Evolutionary conservation across 1,140 invertebrate genomes (phyloP).

Genomic region (Acromyrmex heyeri): DNA sequence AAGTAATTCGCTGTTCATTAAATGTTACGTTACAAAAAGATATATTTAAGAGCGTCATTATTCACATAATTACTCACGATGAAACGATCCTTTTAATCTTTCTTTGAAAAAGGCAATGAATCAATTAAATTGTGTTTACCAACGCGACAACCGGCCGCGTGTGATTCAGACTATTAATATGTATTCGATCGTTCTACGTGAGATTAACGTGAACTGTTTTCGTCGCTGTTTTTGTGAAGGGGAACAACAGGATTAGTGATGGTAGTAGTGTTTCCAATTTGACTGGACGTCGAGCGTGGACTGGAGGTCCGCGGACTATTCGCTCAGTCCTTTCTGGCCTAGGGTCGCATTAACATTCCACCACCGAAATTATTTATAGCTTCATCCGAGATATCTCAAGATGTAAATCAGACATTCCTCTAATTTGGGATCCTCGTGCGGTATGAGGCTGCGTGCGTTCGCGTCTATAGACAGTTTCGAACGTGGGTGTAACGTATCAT

Average conservation of each 20-base stretch:
- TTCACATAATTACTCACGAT: background rate
- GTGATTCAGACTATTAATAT: conserved; percentile 18
- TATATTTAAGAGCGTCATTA: background rate
- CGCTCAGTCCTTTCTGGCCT: conserved; percentile 76
- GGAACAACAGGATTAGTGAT: conserved; percentile 31
- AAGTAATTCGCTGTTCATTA: background rate
- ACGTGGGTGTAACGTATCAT: conserved; percentile 67
- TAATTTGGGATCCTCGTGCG: conserved; percentile 79
- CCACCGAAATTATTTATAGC: conserved; percentile 84
- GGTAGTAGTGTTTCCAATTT: conserved; percentile 72
- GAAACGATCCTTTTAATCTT: too few species aligned
- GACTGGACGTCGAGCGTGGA: conserved; percentile 70
- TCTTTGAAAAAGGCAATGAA: background rate
- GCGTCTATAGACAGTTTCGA: conserved; percentile 60
- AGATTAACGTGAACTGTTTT: conserved; percentile 14
- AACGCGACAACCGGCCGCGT: background rate
- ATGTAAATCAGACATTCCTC: conserved; percentile 84
- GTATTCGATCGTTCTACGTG: conserved; percentile 30
- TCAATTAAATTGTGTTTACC: conserved; percentile 4
- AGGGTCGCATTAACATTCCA: conserved; percentile 83
- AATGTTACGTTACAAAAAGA: background rate
- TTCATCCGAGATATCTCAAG: conserved; percentile 83
- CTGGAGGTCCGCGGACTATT: conserved; percentile 75
- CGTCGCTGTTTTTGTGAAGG: conserved; percentile 13
- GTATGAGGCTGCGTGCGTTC: conserved; percentile 36